Percentiles rank a stretch among this genome's conserved stretches.
Conservation (phyloP, 1,140 invertebrate genomes). For the Drosophila pectinifera region DNA sequence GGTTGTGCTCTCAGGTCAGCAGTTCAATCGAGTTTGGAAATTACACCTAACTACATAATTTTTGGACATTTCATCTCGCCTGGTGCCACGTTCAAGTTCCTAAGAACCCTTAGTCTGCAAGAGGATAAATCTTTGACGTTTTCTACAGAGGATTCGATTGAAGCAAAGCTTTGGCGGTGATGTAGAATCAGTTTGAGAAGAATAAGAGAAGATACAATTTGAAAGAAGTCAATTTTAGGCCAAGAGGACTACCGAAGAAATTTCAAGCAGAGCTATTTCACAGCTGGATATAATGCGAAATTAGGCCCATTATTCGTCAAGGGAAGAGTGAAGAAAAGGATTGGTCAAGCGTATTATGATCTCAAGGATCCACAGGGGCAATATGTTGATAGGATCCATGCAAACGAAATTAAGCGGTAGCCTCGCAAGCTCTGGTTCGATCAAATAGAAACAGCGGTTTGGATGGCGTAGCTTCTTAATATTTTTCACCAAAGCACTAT, state of each 20-base stretch:
- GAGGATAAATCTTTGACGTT: not conserved
- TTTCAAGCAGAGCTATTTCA: slow-evolving; percentile 14
- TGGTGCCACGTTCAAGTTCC: too few relatives aligned
- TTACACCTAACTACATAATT: too few relatives aligned
- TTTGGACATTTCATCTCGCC: too few relatives aligned
- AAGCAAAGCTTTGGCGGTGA: not conserved
- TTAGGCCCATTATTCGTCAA: slow-evolving; percentile 17
- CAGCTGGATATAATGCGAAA: slow-evolving; percentile 23
- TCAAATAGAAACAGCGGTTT: too few relatives aligned
- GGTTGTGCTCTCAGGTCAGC: not conserved
- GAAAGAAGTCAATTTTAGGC: not conserved
- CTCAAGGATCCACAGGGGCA: not conserved
- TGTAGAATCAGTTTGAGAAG: slow-evolving; percentile 8
- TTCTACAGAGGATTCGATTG: too few relatives aligned
- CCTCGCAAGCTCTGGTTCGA: too few relatives aligned
- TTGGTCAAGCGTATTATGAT: slow-evolving; percentile 1
- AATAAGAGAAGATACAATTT: slow-evolving; percentile 15
- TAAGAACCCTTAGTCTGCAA: too few relatives aligned
- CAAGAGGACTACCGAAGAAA: slow-evolving; percentile 19
- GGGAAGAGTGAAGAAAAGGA: slow-evolving; percentile 12
- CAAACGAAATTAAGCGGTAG: not conserved
- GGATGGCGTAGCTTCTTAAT: too few relatives aligned
- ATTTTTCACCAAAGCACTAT: too few relatives aligned
- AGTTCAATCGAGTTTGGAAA: not conserved
- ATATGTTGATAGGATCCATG: not conserved